A percentile compares a stretch with the other conserved stretches of the same genome.
Evolutionary conservation across 2,888 invertebrate species (phyloP).

Genomic region (Lissonota sp.): DNA sequence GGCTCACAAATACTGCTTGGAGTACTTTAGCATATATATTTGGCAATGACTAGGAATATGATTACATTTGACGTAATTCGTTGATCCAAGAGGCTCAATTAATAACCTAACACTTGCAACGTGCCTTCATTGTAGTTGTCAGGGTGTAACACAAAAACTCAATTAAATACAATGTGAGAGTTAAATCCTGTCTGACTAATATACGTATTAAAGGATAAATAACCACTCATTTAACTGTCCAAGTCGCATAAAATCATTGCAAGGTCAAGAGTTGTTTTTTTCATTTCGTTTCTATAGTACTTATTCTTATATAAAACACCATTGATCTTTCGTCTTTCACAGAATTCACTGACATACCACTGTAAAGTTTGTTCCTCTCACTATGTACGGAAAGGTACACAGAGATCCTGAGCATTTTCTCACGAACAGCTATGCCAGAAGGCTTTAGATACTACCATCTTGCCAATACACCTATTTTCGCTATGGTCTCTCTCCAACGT

Average conservation of each 20-base stretch:
- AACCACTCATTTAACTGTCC: too few species aligned
- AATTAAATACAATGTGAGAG: too few species aligned
- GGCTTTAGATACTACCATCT: neutral
- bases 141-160: too few species aligned
- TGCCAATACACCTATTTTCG: slow-evolving; percentile 3
- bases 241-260: too few species aligned
- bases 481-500: slow-evolving; percentile 54
- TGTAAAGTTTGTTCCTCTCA: slow-evolving; percentile 10
- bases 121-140: too few species aligned
- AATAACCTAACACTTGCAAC: neutral
- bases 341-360: neutral
- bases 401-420: slow-evolving; percentile 1
- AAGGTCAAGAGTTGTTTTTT: too few species aligned
- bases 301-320: too few species aligned
- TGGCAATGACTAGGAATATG: neutral
- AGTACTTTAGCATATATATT: neutral
- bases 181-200: too few species aligned
- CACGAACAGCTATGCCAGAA: neutral
- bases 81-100: neutral
- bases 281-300: too few species aligned
- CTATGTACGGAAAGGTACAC: neutral
- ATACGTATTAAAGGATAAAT: too few species aligned
- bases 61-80: neutral
- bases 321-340: neutral
- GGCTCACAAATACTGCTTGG: neutral